Evolutionary conservation across 2,888 invertebrate species (phyloP).

Genomic region (Spialia ferax): DNA sequence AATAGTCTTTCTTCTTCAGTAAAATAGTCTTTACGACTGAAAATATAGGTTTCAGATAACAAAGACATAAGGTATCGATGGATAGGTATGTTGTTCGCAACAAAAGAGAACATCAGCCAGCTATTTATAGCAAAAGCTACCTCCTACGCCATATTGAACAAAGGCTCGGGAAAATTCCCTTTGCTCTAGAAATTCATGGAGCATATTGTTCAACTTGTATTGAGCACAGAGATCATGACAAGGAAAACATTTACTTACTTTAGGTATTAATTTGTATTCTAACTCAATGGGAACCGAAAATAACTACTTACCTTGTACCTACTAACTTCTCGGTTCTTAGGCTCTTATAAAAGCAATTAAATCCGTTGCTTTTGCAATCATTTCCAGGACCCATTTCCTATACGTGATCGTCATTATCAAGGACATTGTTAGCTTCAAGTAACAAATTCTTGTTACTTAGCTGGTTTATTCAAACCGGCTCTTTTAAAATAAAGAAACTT

Average conservation of each 20-base stretch:
- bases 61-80: neutral
- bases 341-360: neutral
- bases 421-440: too few species aligned
- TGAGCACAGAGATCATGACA: neutral
- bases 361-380: neutral
- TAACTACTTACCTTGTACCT: neutral
- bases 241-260: neutral
- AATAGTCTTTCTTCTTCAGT: neutral
- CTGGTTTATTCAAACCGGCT: too few species aligned
- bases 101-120: constrained; percentile 12
- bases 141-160: constrained; percentile 40
- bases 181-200: constrained; percentile 19
- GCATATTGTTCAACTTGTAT: neutral
- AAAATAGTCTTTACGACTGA: neutral
- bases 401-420: too few species aligned
- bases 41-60: constrained; percentile 10
- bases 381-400: too few species aligned
- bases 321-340: neutral
- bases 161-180: constrained; percentile 22
- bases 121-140: constrained; percentile 45
- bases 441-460: too few species aligned
- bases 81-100: constrained; percentile 6
- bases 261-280: neutral
- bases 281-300: neutral
- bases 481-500: too few species aligned